Conservation (phyloP, 2,888 invertebrate genomes). For the Mimumesa dahlbomi region DNA sequence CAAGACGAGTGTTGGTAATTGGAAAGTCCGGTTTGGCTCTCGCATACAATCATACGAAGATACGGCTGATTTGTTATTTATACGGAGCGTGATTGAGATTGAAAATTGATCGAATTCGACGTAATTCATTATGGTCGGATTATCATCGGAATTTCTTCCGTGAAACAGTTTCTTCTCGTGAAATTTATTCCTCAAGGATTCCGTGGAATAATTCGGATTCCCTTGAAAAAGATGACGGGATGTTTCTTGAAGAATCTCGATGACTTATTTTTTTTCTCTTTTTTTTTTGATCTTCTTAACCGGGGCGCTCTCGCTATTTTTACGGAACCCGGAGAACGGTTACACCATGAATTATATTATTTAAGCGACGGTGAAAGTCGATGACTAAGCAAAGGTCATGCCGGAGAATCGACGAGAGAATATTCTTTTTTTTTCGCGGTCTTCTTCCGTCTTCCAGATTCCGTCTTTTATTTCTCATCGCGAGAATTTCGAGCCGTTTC, state of each 20-base stretch:
- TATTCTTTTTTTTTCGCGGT: conserved; percentile 31
- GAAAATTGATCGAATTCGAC: too few species aligned
- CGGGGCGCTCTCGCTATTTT: conserved; percentile 18
- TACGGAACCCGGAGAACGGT: conserved; percentile 25
- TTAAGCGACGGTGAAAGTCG: conserved; percentile 47
- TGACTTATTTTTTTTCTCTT: too few species aligned
- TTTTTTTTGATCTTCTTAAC: too few species aligned
- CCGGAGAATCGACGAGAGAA: conserved; percentile 11
- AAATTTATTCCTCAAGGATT: too few species aligned
- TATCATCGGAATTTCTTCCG: too few species aligned
- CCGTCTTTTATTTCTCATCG: neutral
- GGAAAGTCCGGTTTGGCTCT: conserved; percentile 38
- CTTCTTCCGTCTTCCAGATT: neutral
- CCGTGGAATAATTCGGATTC: too few species aligned
- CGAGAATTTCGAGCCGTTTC: too few species aligned
- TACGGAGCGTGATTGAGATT: neutral
- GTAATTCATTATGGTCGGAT: too few species aligned
- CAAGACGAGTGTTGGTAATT: conserved; percentile 32
- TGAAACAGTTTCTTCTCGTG: too few species aligned
- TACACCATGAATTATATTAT: conserved; percentile 42
- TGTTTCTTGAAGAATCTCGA: too few species aligned
- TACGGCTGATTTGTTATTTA: neutral
- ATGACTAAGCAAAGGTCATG: conserved; percentile 16
- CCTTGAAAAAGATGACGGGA: too few species aligned
- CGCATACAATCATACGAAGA: neutral